phyloP scores from a whole-genome alignment of 2,797 vertebrate genomes.

The Ataeniobius toweri region DNA sequence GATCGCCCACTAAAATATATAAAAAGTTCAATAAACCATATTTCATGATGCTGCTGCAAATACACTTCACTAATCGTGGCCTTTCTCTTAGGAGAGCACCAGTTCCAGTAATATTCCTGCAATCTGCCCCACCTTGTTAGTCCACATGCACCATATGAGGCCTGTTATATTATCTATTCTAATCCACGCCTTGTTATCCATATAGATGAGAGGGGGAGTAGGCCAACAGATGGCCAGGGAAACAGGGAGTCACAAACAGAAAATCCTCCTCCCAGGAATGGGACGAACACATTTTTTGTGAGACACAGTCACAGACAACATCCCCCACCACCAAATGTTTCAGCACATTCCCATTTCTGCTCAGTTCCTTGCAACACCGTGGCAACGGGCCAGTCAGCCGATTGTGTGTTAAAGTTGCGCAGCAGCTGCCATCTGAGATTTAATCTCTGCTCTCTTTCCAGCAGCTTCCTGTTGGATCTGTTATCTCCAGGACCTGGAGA shows the following conservation, averaged over 20 bases:
- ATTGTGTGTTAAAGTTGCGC: slow-evolving; percentile 52
- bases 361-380: slow-evolving; percentile 25
- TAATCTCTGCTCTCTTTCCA: slow-evolving; percentile 46
- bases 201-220: slow-evolving; percentile 66
- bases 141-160: slow-evolving; percentile 61
- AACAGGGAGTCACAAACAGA: slow-evolving; percentile 53
- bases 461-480: slow-evolving; percentile 34
- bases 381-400: slow-evolving; percentile 38
- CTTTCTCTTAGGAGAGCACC: slow-evolving; percentile 34
- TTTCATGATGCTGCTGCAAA: slow-evolving; percentile 10
- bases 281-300: slow-evolving; percentile 33
- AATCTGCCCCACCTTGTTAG: slow-evolving; percentile 68
- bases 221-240: slow-evolving; percentile 73
- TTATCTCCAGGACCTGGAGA: slow-evolving; percentile 33
- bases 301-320: slow-evolving; percentile 30
- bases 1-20: slow-evolving; percentile 8
- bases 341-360: slow-evolving; percentile 34
- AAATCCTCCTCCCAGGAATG: slow-evolving; percentile 49
- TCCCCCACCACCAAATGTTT: slow-evolving; percentile 43
- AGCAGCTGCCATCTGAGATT: slow-evolving; percentile 40
- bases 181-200: slow-evolving; percentile 73
- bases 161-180: slow-evolving; percentile 70
- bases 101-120: slow-evolving; percentile 31
- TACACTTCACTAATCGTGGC: slow-evolving; percentile 18
- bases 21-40: slow-evolving; percentile 18